These are phyloP conservation scores for Alethe castanea DNA, from an alignment of 2,113 vertebrate species.

Conservation along the genomic window DNA sequence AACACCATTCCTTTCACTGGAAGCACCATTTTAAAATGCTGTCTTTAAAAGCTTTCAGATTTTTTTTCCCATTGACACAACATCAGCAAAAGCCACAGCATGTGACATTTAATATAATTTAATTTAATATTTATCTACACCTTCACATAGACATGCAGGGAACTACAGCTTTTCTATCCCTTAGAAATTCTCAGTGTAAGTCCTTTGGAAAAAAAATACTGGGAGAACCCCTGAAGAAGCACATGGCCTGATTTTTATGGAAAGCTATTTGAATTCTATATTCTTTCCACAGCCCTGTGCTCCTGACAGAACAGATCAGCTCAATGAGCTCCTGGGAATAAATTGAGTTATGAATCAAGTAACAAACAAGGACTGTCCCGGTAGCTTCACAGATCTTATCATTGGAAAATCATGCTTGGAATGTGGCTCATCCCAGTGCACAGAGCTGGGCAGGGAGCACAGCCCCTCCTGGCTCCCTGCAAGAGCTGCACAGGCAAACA, in stretches of 20 bases:
- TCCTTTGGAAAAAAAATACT: background rate
- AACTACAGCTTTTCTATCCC: background rate
- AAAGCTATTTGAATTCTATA: background rate
- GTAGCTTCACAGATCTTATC: conserved; percentile 27
- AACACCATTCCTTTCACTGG: background rate
- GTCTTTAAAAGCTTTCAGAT: background rate
- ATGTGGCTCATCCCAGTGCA: conserved; percentile 16
- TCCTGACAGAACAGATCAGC: background rate
- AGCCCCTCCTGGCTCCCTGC: background rate
- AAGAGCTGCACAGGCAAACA: conserved; percentile 6
- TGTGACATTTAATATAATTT: background rate
- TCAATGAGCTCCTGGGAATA: background rate
- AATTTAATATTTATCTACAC: background rate
- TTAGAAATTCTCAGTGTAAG: background rate
- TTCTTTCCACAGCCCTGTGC: background rate
- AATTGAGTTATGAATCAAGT: background rate
- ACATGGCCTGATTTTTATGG: background rate
- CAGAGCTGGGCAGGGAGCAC: background rate
- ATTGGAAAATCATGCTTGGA: conserved; percentile 36
- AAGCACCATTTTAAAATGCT: background rate
- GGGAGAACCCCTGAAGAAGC: background rate
- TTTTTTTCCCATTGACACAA: background rate
- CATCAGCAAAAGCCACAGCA: background rate
- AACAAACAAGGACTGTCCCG: conserved; percentile 23
- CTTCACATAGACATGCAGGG: background rate